A percentile compares a stretch with the other conserved stretches of the same genome.
Conservation (phyloP, 1,140 invertebrate genomes). For the Gryllus bimaculatus region DNA sequence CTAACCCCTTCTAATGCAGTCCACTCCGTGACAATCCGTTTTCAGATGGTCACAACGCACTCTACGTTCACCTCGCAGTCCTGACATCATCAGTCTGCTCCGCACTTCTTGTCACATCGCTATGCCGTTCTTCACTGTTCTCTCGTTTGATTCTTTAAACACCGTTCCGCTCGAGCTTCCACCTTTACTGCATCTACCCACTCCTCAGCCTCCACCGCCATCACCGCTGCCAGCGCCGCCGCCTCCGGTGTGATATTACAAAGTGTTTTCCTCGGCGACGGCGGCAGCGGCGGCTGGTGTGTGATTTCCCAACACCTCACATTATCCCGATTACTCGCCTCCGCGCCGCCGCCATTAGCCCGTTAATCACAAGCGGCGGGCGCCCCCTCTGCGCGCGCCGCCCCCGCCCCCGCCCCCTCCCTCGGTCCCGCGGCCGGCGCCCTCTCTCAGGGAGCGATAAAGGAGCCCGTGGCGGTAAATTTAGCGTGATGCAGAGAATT, state of each 20-base stretch:
- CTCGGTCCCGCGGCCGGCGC: background rate
- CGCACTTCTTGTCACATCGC: too few species aligned
- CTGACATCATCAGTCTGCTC: too few species aligned
- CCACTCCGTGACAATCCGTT: too few species aligned
- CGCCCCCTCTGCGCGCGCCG: background rate
- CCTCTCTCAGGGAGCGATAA: constrained; percentile 6
- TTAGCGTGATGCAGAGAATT: constrained; percentile 12
- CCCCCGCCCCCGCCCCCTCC: background rate
- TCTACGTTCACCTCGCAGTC: too few species aligned
- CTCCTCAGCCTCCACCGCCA: background rate
- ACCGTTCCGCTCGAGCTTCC: too few species aligned
- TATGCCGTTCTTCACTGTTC: too few species aligned
- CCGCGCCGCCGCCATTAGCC: constrained; percentile 1
- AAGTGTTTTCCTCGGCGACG: constrained; percentile 6
- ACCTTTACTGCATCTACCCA: too few species aligned
- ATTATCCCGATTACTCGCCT: constrained; percentile 9
- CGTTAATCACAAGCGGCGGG: background rate
- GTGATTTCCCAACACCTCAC: background rate
- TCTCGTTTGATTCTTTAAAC: too few species aligned
- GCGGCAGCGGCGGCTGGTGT: background rate
- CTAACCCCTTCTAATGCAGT: too few species aligned
- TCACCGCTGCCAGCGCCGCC: background rate
- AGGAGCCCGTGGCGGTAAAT: constrained; percentile 7
- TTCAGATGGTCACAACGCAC: too few species aligned
- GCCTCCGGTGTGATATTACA: background rate